A percentile compares a stretch with the other conserved stretches of the same genome.
Evolutionary conservation across 2,113 vertebrate genomes (phyloP).

Genomic region (Stegostoma tigrinum): DNA sequence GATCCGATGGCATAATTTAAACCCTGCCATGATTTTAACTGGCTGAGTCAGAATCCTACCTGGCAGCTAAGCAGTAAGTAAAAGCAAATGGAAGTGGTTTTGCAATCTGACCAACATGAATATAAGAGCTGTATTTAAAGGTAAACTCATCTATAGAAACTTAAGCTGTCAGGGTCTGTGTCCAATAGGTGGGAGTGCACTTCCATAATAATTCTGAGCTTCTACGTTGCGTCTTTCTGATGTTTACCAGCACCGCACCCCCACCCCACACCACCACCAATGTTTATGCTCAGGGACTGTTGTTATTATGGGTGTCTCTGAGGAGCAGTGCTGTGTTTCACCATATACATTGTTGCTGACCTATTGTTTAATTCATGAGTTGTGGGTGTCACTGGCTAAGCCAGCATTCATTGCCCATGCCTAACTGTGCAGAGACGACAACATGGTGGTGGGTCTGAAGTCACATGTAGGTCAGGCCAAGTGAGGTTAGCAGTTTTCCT

Average conservation of each 20-base stretch:
- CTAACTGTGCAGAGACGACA: too few species aligned
- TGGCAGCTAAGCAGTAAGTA: too few species aligned
- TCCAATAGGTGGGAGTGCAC: background rate
- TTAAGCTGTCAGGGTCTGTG: background rate
- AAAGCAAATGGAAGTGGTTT: background rate
- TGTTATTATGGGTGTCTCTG: background rate
- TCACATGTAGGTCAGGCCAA: too few species aligned
- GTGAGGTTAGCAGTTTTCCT: too few species aligned
- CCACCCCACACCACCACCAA: too few species aligned
- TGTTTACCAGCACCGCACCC: background rate
- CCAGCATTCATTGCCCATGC: too few species aligned
- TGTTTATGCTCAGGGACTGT: background rate
- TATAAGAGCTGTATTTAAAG: background rate
- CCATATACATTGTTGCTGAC: background rate
- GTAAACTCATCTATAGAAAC: background rate
- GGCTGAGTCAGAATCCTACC: background rate
- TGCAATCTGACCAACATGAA: background rate
- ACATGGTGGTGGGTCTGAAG: too few species aligned
- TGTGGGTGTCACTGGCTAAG: too few species aligned
- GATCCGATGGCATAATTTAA: background rate
- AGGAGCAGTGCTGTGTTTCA: background rate
- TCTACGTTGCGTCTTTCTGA: background rate
- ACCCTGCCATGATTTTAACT: background rate
- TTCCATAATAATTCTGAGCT: background rate
- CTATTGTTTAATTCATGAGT: background rate